phyloP scores from a whole-genome alignment of 2,888 invertebrate species.

The Augiades crinisus region DNA sequence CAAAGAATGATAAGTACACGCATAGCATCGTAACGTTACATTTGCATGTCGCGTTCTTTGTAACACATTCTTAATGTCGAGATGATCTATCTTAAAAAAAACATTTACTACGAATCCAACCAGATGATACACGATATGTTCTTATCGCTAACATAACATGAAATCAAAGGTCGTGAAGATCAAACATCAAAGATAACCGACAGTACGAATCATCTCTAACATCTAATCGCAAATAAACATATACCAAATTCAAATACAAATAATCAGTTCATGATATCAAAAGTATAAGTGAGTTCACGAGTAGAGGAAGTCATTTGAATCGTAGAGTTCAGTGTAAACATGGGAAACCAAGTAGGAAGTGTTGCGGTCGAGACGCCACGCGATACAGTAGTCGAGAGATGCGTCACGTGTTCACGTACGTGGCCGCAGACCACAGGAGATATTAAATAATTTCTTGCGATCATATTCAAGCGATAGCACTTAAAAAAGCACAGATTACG shows the following conservation, averaged over 20 bases:
- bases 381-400: constrained; percentile 29
- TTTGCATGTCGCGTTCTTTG: not conserved
- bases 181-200: not conserved
- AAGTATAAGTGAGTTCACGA: not conserved
- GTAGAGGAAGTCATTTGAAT: constrained; percentile 27
- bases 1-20: too few species aligned
- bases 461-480: constrained; percentile 26
- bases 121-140: not conserved
- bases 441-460: constrained; percentile 35
- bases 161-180: too few species aligned
- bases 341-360: constrained; percentile 28
- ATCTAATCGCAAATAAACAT: too few species aligned
- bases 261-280: not conserved
- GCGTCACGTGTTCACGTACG: constrained; percentile 29
- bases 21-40: too few species aligned
- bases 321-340: constrained; percentile 14
- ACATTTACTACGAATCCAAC: not conserved
- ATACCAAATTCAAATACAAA: not conserved
- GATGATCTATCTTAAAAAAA: not conserved
- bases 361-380: constrained; percentile 34
- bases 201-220: not conserved
- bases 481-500: constrained; percentile 9
- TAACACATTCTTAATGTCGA: too few species aligned
- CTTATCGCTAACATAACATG: not conserved
- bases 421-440: constrained; percentile 34